phyloP scores from a whole-genome alignment of 2,888 invertebrate genomes.

The Argyresthia albistria region DNA sequence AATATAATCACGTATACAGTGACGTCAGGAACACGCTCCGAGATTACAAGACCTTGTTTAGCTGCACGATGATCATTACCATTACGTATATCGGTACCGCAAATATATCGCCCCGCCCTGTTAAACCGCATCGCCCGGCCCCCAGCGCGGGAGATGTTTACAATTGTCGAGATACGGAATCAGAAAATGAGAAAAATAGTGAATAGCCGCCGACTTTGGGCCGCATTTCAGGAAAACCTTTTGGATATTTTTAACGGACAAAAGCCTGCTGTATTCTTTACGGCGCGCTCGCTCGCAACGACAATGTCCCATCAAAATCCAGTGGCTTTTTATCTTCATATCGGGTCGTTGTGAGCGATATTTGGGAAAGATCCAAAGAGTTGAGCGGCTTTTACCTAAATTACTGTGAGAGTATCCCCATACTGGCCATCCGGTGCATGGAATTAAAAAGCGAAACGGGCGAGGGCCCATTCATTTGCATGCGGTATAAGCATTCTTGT shows the following conservation, averaged over 20 bases:
- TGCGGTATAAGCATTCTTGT: background rate
- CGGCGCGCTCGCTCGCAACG: slow-evolving; percentile 2
- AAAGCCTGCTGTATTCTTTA: too few species aligned
- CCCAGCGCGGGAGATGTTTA: background rate
- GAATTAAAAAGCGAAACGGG: slow-evolving; percentile 6
- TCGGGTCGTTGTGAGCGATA: slow-evolving; percentile 26
- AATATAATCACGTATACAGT: too few species aligned
- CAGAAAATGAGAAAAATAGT: background rate
- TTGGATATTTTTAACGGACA: too few species aligned
- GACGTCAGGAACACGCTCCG: too few species aligned
- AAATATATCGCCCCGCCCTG: too few species aligned
- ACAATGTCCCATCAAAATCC: slow-evolving; percentile 25
- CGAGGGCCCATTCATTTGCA: slow-evolving; percentile 3
- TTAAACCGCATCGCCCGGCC: too few species aligned
- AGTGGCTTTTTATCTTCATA: slow-evolving; percentile 41
- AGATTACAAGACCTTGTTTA: too few species aligned
- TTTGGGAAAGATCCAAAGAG: slow-evolving; percentile 43
- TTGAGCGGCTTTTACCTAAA: slow-evolving; percentile 51
- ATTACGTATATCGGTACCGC: too few species aligned
- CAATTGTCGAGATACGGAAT: slow-evolving; percentile 2
- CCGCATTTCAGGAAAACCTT: too few species aligned
- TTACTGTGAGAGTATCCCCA: slow-evolving; percentile 23
- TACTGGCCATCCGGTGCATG: slow-evolving; percentile 15
- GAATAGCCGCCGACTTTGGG: too few species aligned
- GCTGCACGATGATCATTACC: too few species aligned